A percentile compares a stretch with the other conserved stretches of the same genome.
phyloP scores from a whole-genome alignment of 2,888 invertebrate species.

The Xanthia icteritia region DNA sequence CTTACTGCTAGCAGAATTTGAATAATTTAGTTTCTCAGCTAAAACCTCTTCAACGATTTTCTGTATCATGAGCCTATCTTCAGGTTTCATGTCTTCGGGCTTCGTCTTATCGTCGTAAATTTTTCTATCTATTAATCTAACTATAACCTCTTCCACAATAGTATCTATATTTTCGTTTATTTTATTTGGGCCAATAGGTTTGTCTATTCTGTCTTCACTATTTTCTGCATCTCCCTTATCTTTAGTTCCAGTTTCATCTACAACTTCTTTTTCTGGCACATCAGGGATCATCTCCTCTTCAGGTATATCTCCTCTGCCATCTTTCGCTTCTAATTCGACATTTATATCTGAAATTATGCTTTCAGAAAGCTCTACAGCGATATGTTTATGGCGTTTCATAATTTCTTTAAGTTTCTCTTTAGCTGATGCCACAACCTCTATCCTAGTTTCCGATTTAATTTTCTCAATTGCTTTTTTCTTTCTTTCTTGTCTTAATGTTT shows the following conservation, averaged over 20 bases:
- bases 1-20: conserved; percentile 71
- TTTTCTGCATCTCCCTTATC: conserved; percentile 49
- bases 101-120: conserved; percentile 89
- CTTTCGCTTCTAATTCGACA: conserved; percentile 69
- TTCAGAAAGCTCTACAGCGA: conserved; percentile 81
- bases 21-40: conserved; percentile 84
- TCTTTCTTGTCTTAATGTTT: conserved; percentile 79
- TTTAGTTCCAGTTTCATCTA: conserved; percentile 49
- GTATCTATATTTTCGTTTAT: conserved; percentile 84
- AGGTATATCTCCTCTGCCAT: conserved; percentile 81
- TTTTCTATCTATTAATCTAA: conserved; percentile 87
- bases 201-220: conserved; percentile 61
- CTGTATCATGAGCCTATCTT: conserved; percentile 86
- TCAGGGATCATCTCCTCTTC: conserved; percentile 70
- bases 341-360: conserved; percentile 69
- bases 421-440: conserved; percentile 87
- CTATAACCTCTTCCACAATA: conserved; percentile 88
- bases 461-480: conserved; percentile 86
- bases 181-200: conserved; percentile 63
- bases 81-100: conserved; percentile 85
- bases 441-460: conserved; percentile 87
- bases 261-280: conserved; percentile 48
- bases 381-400: conserved; percentile 87
- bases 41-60: conserved; percentile 88
- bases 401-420: conserved; percentile 88